These are phyloP conservation scores for Archaeoteleia sp. DNA, from an alignment of 2,888 invertebrate genomes.

Conservation along the genomic window DNA sequence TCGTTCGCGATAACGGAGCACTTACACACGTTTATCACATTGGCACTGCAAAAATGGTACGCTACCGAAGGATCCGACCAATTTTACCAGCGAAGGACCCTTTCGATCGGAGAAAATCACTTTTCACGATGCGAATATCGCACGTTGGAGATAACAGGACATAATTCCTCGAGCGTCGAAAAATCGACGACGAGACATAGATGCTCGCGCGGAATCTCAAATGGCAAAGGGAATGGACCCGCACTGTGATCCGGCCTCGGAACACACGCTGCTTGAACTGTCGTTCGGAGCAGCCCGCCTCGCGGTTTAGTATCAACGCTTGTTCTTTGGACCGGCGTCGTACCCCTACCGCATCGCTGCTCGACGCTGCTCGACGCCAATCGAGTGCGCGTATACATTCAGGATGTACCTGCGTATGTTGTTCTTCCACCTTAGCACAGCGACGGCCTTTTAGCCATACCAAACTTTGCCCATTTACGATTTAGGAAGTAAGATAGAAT, in stretches of 20 bases:
- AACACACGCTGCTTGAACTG: slow-evolving; percentile 69
- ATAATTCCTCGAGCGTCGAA: too few species aligned
- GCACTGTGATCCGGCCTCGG: slow-evolving; percentile 62
- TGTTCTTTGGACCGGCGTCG: slow-evolving; percentile 65
- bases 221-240: slow-evolving; percentile 22
- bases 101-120: too few species aligned
- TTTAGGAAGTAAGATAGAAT: too few species aligned
- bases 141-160: not conserved
- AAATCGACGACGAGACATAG: slow-evolving; percentile 11
- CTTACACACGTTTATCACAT: too few species aligned
- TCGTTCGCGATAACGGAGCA: too few species aligned
- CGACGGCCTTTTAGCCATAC: too few species aligned
- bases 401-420: slow-evolving; percentile 58
- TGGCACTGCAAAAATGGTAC: too few species aligned
- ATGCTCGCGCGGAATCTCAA: slow-evolving; percentile 16
- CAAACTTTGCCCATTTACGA: too few species aligned
- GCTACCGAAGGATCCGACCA: too few species aligned
- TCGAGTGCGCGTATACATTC: slow-evolving; percentile 66
- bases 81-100: too few species aligned
- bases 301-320: slow-evolving; percentile 69
- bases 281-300: slow-evolving; percentile 66
- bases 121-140: too few species aligned
- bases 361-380: slow-evolving; percentile 61
- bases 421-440: slow-evolving; percentile 36
- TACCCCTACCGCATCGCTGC: slow-evolving; percentile 66